These are phyloP conservation scores for Coregonus sp. DNA, from an alignment of 2,797 vertebrate species.

Conservation along the genomic window DNA sequence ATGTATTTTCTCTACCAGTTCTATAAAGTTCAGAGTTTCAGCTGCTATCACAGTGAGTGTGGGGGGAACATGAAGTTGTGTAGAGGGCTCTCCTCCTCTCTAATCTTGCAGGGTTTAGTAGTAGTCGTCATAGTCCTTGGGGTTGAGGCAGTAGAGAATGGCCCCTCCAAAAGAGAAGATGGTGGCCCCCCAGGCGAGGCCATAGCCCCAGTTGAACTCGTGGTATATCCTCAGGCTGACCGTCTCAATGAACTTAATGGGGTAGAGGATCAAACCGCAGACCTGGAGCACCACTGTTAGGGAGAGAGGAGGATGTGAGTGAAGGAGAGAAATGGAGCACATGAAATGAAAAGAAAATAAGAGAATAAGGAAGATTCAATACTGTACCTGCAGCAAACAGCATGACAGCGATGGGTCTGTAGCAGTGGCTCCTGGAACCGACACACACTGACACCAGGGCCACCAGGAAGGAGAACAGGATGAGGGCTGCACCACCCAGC, in stretches of 20 bases:
- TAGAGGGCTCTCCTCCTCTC: constrained; percentile 25
- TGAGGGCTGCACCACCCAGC: constrained; percentile 89
- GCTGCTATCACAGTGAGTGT: constrained; percentile 32
- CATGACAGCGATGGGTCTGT: constrained; percentile 94
- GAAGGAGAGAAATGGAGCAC: neutral
- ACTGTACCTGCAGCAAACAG: constrained; percentile 93
- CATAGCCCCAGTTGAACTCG: constrained; percentile 99
- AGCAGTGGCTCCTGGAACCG: constrained; percentile 84
- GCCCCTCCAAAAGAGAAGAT: constrained; percentile 98
- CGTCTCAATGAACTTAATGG: constrained; percentile 98
- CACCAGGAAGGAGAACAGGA: constrained; percentile 90
- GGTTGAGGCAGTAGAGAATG: constrained; percentile 97
- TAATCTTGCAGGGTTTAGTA: too few relatives aligned
- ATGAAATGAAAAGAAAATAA: too few relatives aligned
- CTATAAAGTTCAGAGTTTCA: too few relatives aligned
- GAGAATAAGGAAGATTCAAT: neutral
- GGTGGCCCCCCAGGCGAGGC: constrained; percentile 96
- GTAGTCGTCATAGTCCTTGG: constrained; percentile 76
- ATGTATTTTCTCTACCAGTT: too few relatives aligned
- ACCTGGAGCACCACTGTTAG: constrained; percentile 91
- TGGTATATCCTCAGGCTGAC: constrained; percentile 98
- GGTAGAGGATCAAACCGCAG: constrained; percentile 95
- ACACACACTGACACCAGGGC: constrained; percentile 80
- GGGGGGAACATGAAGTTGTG: constrained; percentile 63
- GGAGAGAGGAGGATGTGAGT: constrained; percentile 45